Percentiles rank a stretch among this genome's conserved stretches.
Conservation (phyloP, 2,113 vertebrate species). For the Puntigrus tetrazona region DNA sequence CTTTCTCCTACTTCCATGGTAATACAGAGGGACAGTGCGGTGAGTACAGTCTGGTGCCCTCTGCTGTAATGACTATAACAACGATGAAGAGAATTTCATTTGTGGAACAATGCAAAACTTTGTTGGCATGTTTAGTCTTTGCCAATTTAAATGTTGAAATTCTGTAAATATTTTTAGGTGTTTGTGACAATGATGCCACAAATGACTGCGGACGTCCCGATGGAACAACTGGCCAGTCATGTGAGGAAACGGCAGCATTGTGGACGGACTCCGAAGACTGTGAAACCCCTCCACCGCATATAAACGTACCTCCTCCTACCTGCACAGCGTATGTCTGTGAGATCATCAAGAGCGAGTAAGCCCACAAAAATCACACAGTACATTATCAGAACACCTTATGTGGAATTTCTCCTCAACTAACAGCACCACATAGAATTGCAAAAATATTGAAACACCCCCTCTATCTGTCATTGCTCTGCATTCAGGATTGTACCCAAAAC, state of each 20-base stretch:
- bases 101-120: background rate
- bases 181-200: slow-evolving; percentile 78
- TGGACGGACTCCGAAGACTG: slow-evolving; percentile 77
- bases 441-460: background rate
- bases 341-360: slow-evolving; percentile 80
- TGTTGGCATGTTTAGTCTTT: background rate
- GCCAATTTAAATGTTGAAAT: background rate
- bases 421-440: background rate
- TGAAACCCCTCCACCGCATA: background rate
- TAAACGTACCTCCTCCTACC: background rate
- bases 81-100: background rate
- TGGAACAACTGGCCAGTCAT: slow-evolving; percentile 68
- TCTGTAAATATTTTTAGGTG: slow-evolving; percentile 72
- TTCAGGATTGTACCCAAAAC: no score
- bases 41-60: slow-evolving; percentile 67
- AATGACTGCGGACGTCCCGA: slow-evolving; percentile 84
- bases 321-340: slow-evolving; percentile 70
- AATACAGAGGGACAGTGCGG: slow-evolving; percentile 96
- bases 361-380: background rate
- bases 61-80: background rate
- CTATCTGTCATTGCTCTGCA: background rate
- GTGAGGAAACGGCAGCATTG: slow-evolving; percentile 75
- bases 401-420: background rate
- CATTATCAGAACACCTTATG: background rate
- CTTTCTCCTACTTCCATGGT: slow-evolving; percentile 79